Evolutionary conservation across 1,140 invertebrate genomes (phyloP), one percentile per base, ranked within the genome.

Genomic region (Drosophila bocqueti): DNA sequence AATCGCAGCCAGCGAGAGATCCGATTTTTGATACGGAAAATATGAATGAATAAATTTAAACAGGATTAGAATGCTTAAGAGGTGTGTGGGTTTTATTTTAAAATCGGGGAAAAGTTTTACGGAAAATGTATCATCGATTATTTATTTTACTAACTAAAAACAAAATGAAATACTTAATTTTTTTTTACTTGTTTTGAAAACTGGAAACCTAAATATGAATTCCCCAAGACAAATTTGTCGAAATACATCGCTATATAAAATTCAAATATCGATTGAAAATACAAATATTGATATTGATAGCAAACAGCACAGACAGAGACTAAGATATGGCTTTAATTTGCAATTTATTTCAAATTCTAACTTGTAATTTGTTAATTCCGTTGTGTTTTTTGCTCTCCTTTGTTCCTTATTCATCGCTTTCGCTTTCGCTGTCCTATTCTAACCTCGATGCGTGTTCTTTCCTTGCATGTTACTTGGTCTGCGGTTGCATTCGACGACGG

Each of bases 361-460:
- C 21, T 38, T 6, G 5, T 50, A 49, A 26, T 26, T 26, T 26
- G 26, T 7, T 16, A 2, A 26, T 29, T 31, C 1, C 24, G 4
- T 10, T 34, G 13, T 4, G 8, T 34, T n/a, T 21, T 34, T 13
- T 4, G 26, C 15, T 6, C 24, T 49, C 47, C 34, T 34, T 34
- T 34, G 52, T 45, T 46, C n/a, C 2, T 31, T 18, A 29, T 47
- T 21, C 4, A 64, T 24, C 34, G 21, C 29, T 61, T 58, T 50
- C 61, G 59, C 55, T 54, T 40, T 81, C 45, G 52, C 21, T 67
- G 68, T 61, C 63, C 69, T 43, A 40, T 47, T 68, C 61, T 68
- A 87, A 83, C 57, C 52, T 80, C 34, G 72, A 66, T 87, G 72
- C 66, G 47, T 82, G 71, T 87, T 83, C 59, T 86, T 65, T 78